These are phyloP conservation scores for Anastatus disparis DNA, from an alignment of 1,140 invertebrate species.

Conservation along the genomic window DNA sequence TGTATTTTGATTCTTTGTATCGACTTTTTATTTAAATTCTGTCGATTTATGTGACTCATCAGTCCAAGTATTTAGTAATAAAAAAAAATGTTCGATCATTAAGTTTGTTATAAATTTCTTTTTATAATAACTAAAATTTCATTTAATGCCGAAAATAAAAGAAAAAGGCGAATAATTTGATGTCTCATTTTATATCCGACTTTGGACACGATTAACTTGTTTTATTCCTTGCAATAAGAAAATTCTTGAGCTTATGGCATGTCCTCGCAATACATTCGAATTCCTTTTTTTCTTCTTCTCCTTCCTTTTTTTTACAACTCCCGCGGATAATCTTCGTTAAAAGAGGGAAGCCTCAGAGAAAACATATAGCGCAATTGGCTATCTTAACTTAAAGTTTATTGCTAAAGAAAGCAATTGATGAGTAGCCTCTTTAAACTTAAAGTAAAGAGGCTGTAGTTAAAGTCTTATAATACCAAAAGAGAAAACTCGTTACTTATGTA, in stretches of 20 bases:
- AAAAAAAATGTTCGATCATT: too few species aligned
- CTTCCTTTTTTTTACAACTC: neutral
- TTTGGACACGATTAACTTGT: neutral
- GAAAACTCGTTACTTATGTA: slow-evolving; percentile 34
- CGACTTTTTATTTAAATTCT: too few species aligned
- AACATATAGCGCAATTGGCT: neutral
- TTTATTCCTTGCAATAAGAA: too few species aligned
- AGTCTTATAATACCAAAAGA: neutral
- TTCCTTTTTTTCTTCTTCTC: neutral
- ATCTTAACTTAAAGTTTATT: slow-evolving; percentile 29
- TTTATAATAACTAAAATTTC: too few species aligned
- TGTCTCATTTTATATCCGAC: too few species aligned
- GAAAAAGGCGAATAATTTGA: too few species aligned
- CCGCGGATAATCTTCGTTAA: slow-evolving; percentile 28
- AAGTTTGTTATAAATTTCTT: too few species aligned
- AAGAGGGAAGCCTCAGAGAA: neutral
- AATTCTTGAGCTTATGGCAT: too few species aligned
- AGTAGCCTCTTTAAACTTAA: neutral
- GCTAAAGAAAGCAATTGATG: slow-evolving; percentile 19
- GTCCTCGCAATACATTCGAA: neutral
- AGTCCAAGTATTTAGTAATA: too few species aligned
- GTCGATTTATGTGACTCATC: too few species aligned
- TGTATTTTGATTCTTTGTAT: too few species aligned
- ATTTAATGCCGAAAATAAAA: too few species aligned
- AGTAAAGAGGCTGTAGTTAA: slow-evolving; percentile 1